These are phyloP conservation scores for Leptestheria dahalacensis DNA, from an alignment of 1,140 invertebrate genomes.

Conservation along the genomic window DNA sequence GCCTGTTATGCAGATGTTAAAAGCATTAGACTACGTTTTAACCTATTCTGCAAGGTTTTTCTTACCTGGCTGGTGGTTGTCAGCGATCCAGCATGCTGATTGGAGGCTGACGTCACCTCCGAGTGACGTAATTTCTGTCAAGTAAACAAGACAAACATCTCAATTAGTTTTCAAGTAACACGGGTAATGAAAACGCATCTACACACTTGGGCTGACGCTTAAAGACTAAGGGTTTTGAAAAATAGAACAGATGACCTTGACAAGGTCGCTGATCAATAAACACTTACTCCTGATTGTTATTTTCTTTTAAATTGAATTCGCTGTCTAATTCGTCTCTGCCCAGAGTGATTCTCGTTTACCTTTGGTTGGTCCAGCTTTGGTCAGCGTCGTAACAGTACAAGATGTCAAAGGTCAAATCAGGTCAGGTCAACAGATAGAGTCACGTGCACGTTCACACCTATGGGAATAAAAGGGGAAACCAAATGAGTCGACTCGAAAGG, in stretches of 20 bases:
- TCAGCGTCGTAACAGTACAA: too few relatives aligned
- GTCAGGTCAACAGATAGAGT: not conserved
- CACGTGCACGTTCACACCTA: not conserved
- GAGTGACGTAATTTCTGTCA: not conserved
- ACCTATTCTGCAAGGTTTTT: not conserved
- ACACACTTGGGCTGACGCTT: too few relatives aligned
- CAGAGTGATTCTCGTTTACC: too few relatives aligned
- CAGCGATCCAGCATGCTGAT: constrained; percentile 3
- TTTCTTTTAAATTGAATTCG: not conserved
- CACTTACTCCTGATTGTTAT: not conserved
- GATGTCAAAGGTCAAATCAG: too few relatives aligned
- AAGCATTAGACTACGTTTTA: not conserved
- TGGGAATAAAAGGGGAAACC: not conserved
- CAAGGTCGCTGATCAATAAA: not conserved
- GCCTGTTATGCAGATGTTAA: not conserved
- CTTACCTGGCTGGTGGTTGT: constrained; percentile 4
- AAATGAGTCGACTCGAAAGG: too few relatives aligned
- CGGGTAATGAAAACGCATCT: too few relatives aligned
- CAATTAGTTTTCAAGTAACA: too few relatives aligned
- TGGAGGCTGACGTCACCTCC: not conserved
- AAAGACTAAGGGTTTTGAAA: too few relatives aligned
- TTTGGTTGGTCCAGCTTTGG: not conserved
- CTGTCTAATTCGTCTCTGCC: too few relatives aligned
- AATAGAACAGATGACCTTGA: not conserved
- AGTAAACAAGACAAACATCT: too few relatives aligned